Evolutionary conservation across 2,113 vertebrate genomes (phyloP).

Genomic region (Nothocercus julius): DNA sequence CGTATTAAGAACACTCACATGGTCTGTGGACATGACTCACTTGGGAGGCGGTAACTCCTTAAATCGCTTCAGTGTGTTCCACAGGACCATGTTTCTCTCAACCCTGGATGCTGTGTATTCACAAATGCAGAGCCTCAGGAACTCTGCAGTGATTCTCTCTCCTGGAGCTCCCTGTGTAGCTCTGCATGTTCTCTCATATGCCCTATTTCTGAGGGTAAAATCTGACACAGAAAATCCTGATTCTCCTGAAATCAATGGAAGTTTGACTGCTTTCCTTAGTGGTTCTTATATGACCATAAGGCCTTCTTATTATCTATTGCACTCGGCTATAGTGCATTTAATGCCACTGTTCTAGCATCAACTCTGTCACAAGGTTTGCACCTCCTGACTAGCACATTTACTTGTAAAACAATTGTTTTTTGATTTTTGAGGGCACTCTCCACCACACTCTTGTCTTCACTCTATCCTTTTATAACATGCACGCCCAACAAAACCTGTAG

Average conservation of each 20-base stretch:
- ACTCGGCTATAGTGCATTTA: neutral
- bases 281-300: neutral
- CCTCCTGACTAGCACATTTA: neutral
- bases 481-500: neutral
- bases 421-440: neutral
- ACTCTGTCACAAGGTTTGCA: accelerated
- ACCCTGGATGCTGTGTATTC: neutral
- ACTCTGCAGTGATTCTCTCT: neutral
- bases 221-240: neutral
- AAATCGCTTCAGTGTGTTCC: neutral
- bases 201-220: neutral
- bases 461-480: neutral
- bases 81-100: neutral
- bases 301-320: neutral
- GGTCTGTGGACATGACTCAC: neutral
- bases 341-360: neutral
- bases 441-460: neutral
- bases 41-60: neutral
- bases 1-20: neutral
- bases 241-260: neutral
- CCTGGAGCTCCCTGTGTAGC: neutral
- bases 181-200: neutral
- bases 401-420: neutral
- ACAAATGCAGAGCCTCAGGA: neutral
- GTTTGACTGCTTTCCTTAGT: neutral